phyloP scores from a whole-genome alignment of 1,140 invertebrate species.

The Eciton burchellii region DNA sequence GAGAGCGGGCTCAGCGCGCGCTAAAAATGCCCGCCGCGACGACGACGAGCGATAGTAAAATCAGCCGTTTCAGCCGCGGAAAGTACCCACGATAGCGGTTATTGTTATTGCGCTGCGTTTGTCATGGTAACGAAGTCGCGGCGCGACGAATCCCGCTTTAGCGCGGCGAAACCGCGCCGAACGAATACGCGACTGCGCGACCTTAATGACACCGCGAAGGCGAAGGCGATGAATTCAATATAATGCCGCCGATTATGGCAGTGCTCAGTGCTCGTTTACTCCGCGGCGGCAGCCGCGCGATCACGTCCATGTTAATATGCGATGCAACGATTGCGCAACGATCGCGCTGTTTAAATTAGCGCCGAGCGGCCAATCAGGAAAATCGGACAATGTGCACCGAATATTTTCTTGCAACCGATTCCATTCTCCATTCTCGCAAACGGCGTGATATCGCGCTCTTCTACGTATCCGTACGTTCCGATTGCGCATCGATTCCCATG shows the following conservation, averaged over 20 bases:
- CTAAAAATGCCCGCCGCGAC: conserved; percentile 50
- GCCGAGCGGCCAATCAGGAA: no score
- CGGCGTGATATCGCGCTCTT: no score
- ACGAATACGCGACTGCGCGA: conserved; percentile 42
- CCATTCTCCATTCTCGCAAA: no score
- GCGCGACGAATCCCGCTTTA: conserved; percentile 49
- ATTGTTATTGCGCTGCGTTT: conserved; percentile 57
- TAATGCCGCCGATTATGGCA: conserved; percentile 36
- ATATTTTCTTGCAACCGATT: no score
- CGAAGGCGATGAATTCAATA: conserved; percentile 54
- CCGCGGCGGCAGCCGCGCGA: neutral
- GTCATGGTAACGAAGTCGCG: conserved; percentile 58
- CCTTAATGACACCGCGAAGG: conserved; percentile 58
- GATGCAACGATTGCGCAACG: conserved; percentile 4
- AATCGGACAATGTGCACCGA: no score
- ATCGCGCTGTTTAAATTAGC: conserved; percentile 11
- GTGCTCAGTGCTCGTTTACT: conserved; percentile 16
- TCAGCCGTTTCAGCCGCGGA: conserved; percentile 51
- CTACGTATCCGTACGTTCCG: no score
- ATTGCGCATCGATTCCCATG: no score
- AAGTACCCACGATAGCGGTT: conserved; percentile 55
- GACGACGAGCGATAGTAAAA: conserved; percentile 59
- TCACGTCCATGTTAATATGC: conserved; percentile 25
- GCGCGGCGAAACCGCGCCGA: conserved; percentile 16
- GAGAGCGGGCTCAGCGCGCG: conserved; percentile 21